Evolutionary conservation across 2,888 invertebrate species (phyloP), one percentile per base, ranked within the genome.

Genomic region (Fragum sueziense): DNA sequence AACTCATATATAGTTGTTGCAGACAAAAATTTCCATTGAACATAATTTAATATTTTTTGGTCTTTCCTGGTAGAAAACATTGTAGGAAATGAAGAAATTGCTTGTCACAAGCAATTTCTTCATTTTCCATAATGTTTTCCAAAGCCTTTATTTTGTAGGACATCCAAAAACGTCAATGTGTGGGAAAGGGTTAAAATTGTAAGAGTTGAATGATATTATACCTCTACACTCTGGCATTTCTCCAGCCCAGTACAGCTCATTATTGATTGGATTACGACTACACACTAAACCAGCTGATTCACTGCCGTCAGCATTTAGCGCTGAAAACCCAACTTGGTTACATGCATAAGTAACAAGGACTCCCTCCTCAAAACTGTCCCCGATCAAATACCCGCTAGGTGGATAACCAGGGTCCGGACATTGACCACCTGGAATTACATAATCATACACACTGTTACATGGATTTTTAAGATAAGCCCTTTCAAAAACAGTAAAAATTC

Each of bases 351-450:
- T 76, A 0, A 88, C 86, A 6, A 52, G n/a, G 3, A 82, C 78
- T 25, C 81, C 84, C 47, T 87, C 84, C 61, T 88, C 86, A 71
- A 88, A 88, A n/a, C 85, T 79, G 4, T 81, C 70, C 1, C 78
- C 80, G 2, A 77, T 59, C 34, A 87, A 79, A 9, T 17, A 2
- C 0, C 84, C 87, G 51, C 82, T 87, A 0, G 87, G 75, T n/a
- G 86, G 85, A 2, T 84, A 80, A 0, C 86, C 88, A 25, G 88
- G 88, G 65, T 90, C 90, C 0, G 59, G 29, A 69, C 90, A 90
- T 20, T 85, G 79, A 6, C 85, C 84, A 65, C 87, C 89, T 89
- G 65, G 0, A 57, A 62, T 41, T 11, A 57, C 37, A 22, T 59
- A 54, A 33, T n/a, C n/a, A n/a, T n/a, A n/a, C n/a, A n/a, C n/a